Evolutionary conservation across 2,797 vertebrate genomes (phyloP), one percentile per base, ranked within the genome.

Genomic region (Decapterus maruadsi): DNA sequence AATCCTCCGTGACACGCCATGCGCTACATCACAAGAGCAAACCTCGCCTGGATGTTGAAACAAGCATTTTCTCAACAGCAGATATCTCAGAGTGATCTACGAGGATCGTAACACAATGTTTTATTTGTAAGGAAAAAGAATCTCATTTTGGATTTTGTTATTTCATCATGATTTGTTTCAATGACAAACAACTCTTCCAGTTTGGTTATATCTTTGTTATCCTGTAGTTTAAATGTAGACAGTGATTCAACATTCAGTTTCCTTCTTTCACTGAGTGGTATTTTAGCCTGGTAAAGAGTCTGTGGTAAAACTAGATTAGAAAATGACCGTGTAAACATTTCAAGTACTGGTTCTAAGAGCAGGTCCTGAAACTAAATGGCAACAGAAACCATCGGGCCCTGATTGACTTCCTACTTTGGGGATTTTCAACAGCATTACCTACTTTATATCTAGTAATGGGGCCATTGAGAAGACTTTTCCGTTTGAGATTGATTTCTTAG

Each of bases 91-190:
- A 50, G 16, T 56, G 61, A 4, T 61, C 29, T 36, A 45, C 17
- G 22, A 67, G 12, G 1, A 10, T 65, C 20, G 56, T 58, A 11
- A 57, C 20, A 40, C 26, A 62, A 68, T 53, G 26, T 29, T 51
- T 58, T 58, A 64, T 72, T 31, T 70, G 62, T 20, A 58, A 36
- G 1, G 43, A 75, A 19, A 4, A 7, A 45, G 8, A 66, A 78
- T 65, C 54, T 55, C 31, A 16, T 17, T 55, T 55, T 43, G 42
- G 8, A 16, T 1, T 31, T 71, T 51, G 11, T 14, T 61, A 19
- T 14, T 43, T 43, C 42, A 4, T 43, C 13, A 43, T 13, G 2
- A 61, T 20, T 26, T 76, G 67, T 54, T 76, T 38, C 57, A 76
- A 76, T 7, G 38, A 36, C 72, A 8, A 70, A 31, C 10, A 36